A percentile compares a stretch with the other conserved stretches of the same genome.
Evolutionary conservation across 2,113 vertebrate genomes (phyloP).

Genomic region (Tupaia chinensis): DNA sequence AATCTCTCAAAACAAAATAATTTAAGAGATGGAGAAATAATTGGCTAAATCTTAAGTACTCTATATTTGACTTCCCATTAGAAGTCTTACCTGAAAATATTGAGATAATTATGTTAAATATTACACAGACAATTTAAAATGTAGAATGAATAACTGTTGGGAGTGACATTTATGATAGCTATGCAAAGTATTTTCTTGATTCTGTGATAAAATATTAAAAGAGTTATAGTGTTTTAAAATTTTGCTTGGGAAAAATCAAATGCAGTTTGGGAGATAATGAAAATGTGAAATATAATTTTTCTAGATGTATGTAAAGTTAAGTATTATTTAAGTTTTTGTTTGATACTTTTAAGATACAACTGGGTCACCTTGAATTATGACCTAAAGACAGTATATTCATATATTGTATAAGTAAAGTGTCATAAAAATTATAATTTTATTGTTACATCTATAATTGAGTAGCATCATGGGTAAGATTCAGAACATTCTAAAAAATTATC

Average conservation of each 20-base stretch:
- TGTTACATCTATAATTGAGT: background rate
- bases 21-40: background rate
- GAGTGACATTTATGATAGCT: background rate
- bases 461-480: background rate
- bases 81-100: background rate
- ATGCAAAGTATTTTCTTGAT: background rate
- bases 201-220: background rate
- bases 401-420: background rate
- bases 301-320: background rate
- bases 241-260: background rate
- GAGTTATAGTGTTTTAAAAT: background rate
- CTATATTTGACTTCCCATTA: slow-evolving; percentile 7
- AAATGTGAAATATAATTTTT: background rate
- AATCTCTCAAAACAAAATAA: too few relatives aligned
- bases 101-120: slow-evolving; percentile 44
- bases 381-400: background rate
- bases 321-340: background rate
- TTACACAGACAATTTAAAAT: slow-evolving; percentile 20
- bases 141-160: background rate
- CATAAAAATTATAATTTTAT: slow-evolving; percentile 15
- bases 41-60: background rate
- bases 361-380: background rate
- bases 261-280: background rate
- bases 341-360: background rate
- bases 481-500: background rate